Evolutionary conservation across 2,888 invertebrate species (phyloP).

Genomic region (Coenonympha arcania): DNA sequence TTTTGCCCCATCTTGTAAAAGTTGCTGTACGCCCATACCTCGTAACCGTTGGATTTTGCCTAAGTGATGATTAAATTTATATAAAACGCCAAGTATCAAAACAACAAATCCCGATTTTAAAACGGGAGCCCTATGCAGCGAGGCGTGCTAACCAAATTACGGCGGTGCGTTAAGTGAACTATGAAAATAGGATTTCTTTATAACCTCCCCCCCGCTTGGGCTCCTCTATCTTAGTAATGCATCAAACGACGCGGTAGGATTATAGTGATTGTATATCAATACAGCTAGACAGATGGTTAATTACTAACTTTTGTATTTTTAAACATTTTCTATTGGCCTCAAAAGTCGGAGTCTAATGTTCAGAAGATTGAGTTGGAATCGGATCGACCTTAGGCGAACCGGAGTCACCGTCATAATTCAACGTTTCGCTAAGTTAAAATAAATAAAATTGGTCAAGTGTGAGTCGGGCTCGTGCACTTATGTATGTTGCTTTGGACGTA

Average conservation of each 20-base stretch:
- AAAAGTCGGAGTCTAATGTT: too few species aligned
- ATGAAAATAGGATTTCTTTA: conserved; percentile 73
- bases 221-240: conserved; percentile 31
- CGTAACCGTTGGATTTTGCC: conserved; percentile 13
- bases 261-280: conserved; percentile 63
- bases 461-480: too few species aligned
- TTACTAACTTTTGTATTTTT: conserved; percentile 15
- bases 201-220: conserved; percentile 36
- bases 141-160: conserved; percentile 68
- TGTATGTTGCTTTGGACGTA: too few species aligned
- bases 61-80: not conserved
- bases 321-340: too few species aligned
- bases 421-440: too few species aligned
- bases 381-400: too few species aligned
- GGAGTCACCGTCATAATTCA: too few species aligned
- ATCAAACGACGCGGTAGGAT: conserved; percentile 55
- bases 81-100: conserved; percentile 45
- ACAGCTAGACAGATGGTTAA: conserved; percentile 23
- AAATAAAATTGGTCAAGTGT: too few species aligned
- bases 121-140: conserved; percentile 64
- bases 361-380: too few species aligned
- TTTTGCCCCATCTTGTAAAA: too few species aligned
- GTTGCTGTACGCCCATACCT: too few species aligned
- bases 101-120: conserved; percentile 28
- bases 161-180: conserved; percentile 68